Conservation (phyloP, 1,140 invertebrate genomes). For the Lordiphosa clarofinis region DNA sequence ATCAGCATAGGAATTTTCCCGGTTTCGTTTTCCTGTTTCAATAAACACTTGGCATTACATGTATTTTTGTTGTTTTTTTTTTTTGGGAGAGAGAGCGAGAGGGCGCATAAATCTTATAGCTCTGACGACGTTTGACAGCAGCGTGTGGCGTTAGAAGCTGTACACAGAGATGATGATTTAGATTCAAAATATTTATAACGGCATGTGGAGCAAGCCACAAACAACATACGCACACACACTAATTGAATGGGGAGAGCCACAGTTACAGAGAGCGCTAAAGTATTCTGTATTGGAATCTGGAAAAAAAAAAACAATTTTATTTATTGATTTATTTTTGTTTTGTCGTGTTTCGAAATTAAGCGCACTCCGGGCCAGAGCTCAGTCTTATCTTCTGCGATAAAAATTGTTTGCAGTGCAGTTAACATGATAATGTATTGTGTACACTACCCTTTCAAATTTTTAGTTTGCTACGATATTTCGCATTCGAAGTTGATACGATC, state of each 20-base stretch:
- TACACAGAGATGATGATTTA: slow-evolving; percentile 47
- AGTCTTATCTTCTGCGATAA: too few species aligned
- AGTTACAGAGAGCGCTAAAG: slow-evolving; percentile 15
- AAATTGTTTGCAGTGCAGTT: too few species aligned
- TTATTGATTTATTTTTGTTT: slow-evolving; percentile 54
- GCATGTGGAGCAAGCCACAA: slow-evolving; percentile 55
- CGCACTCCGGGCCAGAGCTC: slow-evolving; percentile 35
- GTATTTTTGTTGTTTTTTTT: too few species aligned
- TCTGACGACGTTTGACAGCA: slow-evolving; percentile 46
- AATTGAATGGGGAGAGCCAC: slow-evolving; percentile 44
- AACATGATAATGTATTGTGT: too few species aligned
- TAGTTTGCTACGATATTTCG: too few species aligned
- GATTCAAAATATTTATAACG: slow-evolving; percentile 51
- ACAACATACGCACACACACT: slow-evolving; percentile 22
- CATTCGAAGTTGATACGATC: too few species aligned
- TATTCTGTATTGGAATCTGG: slow-evolving; percentile 47
- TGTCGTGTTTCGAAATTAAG: slow-evolving; percentile 59
- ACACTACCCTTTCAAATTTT: too few species aligned
- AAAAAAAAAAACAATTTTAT: slow-evolving; percentile 59
- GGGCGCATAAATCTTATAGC: slow-evolving; percentile 41
- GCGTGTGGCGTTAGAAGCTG: slow-evolving; percentile 53
- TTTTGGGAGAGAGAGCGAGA: too few species aligned
- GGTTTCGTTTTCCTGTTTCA: too few species aligned
- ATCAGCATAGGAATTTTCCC: too few species aligned
- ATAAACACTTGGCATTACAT: too few species aligned